Conservation (phyloP, 2,113 vertebrate genomes). For the Hipposideros armiger region DNA sequence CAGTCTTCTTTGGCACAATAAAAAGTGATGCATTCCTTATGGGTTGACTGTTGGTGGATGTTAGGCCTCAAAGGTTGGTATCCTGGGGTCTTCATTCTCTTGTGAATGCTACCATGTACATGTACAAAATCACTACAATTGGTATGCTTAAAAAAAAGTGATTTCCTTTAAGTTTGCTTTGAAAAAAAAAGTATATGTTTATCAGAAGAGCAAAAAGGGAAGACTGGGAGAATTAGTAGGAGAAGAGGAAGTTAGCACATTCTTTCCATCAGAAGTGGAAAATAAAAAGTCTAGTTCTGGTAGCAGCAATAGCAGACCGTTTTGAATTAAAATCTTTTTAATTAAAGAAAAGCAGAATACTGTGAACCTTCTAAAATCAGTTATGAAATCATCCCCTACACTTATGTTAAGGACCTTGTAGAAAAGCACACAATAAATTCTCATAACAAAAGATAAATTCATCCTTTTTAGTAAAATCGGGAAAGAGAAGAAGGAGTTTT, state of each 20-base stretch:
- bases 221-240: not conserved
- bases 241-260: not conserved
- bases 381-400: not conserved
- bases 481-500: not conserved
- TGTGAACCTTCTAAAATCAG: not conserved
- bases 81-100: not conserved
- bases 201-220: not conserved
- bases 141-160: not conserved
- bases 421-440: not conserved
- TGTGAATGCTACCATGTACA: not conserved
- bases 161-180: not conserved
- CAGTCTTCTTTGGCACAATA: not conserved
- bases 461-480: not conserved
- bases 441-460: not conserved
- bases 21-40: not conserved
- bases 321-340: constrained; percentile 18
- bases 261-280: not conserved
- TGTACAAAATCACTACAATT: not conserved
- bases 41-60: not conserved
- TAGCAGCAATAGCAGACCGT: not conserved
- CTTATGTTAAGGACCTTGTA: not conserved
- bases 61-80: not conserved
- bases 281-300: not conserved
- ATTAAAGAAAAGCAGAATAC: not conserved
- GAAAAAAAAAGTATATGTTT: constrained; percentile 38